Base-by-base conservation (phyloP, 2,888 invertebrate genomes). In the Drosophila kokeensis region DNA sequence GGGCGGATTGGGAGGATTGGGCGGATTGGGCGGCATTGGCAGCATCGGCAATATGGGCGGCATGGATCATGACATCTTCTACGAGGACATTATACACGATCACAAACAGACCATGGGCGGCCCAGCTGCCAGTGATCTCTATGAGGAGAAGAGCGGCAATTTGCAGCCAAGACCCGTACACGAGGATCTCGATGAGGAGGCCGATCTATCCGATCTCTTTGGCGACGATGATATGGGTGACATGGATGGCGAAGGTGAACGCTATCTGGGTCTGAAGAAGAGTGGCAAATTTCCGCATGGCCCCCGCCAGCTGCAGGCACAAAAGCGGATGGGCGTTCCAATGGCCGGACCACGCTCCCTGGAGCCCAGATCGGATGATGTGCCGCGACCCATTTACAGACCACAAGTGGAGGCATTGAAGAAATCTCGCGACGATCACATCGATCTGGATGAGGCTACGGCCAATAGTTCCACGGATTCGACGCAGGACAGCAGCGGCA, bases 271-370 rank as follows among this genome's bases (percentile, higher is more conserved):
- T 79, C 90, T 90, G 76, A 93, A 80, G 92, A 94, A 94, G 90
- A 95, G 93, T 83, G 96, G 94, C 79, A 95, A 94, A 92, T 96
- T 96, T 91, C 96, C 96, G 0, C 96, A 96, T 85, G 96, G 96
- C 0, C 96, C 96, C 0, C 93, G 96, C 8, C 95, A 95, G 64
- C 93, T 95, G 59, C 94, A 95, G 74, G 94, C 93, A 4, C 93
- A 93, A 70, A 93, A 93, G 63, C 93, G 94, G 30, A 95, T 95
- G 59, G 94, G 95, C 11, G 92, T 92, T 86, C 95, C 85, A 84
- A 94, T 92, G 92, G 95, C 93, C 81, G 95, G 94, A 10, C 94
- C 94, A 3, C 92, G 94, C 32, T 94, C 94, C 29, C 77, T 94
- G 18, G 92, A 94, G 36, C 91, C 93, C 6, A 92, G 90, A 59